Evolutionary conservation across 2,113 vertebrate genomes (phyloP), one percentile per base, ranked within the genome.

Genomic region (Turnix velox): DNA sequence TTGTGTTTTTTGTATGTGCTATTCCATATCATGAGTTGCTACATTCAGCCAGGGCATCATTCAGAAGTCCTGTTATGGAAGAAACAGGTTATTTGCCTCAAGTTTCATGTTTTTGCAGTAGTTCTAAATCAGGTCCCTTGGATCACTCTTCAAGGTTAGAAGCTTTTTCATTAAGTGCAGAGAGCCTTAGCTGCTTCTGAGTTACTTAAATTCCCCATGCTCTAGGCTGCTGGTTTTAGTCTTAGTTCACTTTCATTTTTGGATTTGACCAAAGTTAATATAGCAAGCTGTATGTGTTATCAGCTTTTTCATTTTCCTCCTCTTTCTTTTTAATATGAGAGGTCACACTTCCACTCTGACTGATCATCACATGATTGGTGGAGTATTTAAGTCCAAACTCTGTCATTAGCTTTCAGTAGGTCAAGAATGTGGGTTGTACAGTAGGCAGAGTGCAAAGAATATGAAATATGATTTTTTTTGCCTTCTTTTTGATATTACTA

Each of bases 91-190:
- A 69, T 91, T 90, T 94, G 40, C 28, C 76, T 80, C 76, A 93
- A 88, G 74, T 14, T 62, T 84, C 88, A 92, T 95, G 51, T 16
- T 96, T 95, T 85, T 72, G 69, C 46, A 68, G 35, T 75, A 52
- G 24, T 76, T 95, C 90, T 63, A 91, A 91, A 97, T 93, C 80
- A 84, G 30, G 27, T 88, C 37, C 33, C 31, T 93, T n/a, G 59
- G 69, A 87, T 90, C 59, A 18, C 30, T 87, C 91, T 90, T 88
- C 72, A 94, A 95, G 95, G 67, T 96, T 90, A 94, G 51, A 91
- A 76, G 42, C 76, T 97, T 96, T 95, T 96, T 78, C 95, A 96
- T 96, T 93, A 95, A 93, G 82, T 92, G 94, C 73, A 87, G 46
- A 90, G 62, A 75, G 48, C 93, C 92, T 93, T 87, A 80, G 61